Base-by-base conservation (phyloP, 2,797 vertebrate species). In the Pseudomugil tenellus region DNA sequence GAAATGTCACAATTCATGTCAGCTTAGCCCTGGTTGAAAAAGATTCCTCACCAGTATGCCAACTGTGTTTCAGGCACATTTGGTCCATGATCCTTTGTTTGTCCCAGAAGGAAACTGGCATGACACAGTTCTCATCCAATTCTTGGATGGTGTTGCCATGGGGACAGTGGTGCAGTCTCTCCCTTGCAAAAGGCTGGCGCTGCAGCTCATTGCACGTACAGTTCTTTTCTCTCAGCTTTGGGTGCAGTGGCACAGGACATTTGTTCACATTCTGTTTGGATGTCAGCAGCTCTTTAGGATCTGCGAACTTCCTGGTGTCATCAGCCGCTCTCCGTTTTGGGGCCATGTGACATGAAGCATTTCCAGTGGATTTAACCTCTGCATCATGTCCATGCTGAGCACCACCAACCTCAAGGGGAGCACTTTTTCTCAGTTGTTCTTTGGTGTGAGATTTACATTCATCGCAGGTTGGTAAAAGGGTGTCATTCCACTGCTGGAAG, bases 291-390 rank as follows among this genome's bases (percentile, higher is more conserved):
- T 67, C 90, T 65, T 86, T 87, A 3, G 65, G 4, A 4, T 66
- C 72, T 0, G 19, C 0, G 2, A 32, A 19, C 34, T 51, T 83
- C 67, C 67, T 72, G 16, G 14, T 49, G 29, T 72, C 62, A 0
- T 76, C 62, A 0, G 14, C n/a, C 0, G 9, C 5, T 43, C 65
- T 72, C 84, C 76, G 74, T 23, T 86, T 88, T 1, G 31, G 23
- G 0, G n/a, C 70, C 0, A 23, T 8, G 28, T 16, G 58, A 37
- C 76, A 66, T 0, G 72, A 83, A 23, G 89, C 54, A 65, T 90
- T 92, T 34, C 92, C 91, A 4, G 86, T 89, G 0, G 84, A 88
- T 0, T 92, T 91, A 0, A 83, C 85, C 6, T 90, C 91, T 0
- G 72, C 87, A 52, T 92, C 79, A 0, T 62, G 83, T 4, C 71